A percentile compares a stretch with the other conserved stretches of the same genome.
These are phyloP conservation scores for Tetragonula carbonaria DNA, from an alignment of 2,888 invertebrate genomes.

Conservation along the genomic window DNA sequence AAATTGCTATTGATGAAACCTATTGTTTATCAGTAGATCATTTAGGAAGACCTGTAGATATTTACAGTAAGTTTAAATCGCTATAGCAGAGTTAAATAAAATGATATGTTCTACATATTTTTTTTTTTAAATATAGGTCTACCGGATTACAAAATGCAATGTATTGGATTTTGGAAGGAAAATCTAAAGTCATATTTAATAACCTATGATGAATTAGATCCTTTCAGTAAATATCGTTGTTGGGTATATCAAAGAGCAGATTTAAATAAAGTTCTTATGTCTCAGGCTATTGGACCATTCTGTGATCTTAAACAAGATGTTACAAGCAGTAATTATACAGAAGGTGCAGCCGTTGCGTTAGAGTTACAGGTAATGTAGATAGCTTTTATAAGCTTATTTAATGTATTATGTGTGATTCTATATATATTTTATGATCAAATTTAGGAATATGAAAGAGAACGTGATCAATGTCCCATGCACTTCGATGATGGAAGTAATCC, in stretches of 20 bases:
- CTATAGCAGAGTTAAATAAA: neutral
- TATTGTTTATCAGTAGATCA: conserved; percentile 99
- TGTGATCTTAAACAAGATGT: conserved; percentile 96
- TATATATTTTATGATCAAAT: conserved; percentile 8
- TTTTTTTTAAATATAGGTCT: conserved; percentile 86
- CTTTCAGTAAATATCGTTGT: conserved; percentile 97
- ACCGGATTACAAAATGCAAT: conserved; percentile 98
- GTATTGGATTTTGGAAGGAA: conserved; percentile 99
- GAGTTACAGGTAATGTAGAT: conserved; percentile 89
- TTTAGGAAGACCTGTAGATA: conserved; percentile 96
- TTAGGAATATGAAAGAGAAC: conserved; percentile 85
- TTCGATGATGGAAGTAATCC: conserved; percentile 97
- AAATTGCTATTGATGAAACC: conserved; percentile 96
- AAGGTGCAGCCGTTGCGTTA: conserved; percentile 96
- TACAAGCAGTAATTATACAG: conserved; percentile 93
- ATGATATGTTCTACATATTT: neutral
- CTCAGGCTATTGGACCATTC: conserved; percentile 95
- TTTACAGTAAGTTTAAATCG: conserved; percentile 88
- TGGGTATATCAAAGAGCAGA: conserved; percentile 99
- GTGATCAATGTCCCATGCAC: conserved; percentile 98
- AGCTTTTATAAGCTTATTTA: neutral
- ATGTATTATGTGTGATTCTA: neutral
- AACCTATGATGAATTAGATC: conserved; percentile 98
- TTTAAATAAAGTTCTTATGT: conserved; percentile 93
- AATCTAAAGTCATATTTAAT: conserved; percentile 98